These are phyloP conservation scores for Catharus bicknelli DNA, from an alignment of 2,113 vertebrate genomes.

Conservation along the genomic window DNA sequence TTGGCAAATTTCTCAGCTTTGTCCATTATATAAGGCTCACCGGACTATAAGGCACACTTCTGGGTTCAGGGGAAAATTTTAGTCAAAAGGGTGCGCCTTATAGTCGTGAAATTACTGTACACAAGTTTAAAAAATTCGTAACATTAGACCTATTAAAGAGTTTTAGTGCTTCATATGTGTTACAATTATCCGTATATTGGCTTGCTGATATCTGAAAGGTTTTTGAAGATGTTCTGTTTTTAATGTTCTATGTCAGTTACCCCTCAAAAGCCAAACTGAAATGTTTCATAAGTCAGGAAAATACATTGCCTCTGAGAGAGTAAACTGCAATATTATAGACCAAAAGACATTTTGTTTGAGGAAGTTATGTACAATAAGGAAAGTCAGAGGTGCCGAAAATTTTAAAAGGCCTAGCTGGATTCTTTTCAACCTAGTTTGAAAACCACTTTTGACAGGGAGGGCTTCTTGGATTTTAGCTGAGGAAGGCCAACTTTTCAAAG, in stretches of 20 bases:
- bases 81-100: too few relatives aligned
- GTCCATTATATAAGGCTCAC: too few relatives aligned
- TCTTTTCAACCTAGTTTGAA: not conserved
- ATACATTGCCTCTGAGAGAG: not conserved
- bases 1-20: too few relatives aligned
- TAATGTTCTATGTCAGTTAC: not conserved
- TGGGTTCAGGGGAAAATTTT: too few relatives aligned
- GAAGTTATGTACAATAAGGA: not conserved
- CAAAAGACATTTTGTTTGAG: not conserved
- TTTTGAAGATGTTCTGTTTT: not conserved
- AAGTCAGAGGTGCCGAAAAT: not conserved
- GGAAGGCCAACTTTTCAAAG: not conserved
- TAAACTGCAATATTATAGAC: not conserved
- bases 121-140: not conserved
- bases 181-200: not conserved
- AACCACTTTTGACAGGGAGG: not conserved
- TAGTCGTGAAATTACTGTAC: not conserved
- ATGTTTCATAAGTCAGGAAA: not conserved
- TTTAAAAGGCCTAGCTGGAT: not conserved
- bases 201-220: not conserved
- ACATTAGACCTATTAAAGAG: not conserved
- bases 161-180: not conserved
- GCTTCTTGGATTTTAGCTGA: not conserved
- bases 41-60: too few relatives aligned
- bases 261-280: not conserved